These are phyloP conservation scores for Drosophila biarmipes DNA, from an alignment of 1,140 invertebrate species.

Conservation along the genomic window DNA sequence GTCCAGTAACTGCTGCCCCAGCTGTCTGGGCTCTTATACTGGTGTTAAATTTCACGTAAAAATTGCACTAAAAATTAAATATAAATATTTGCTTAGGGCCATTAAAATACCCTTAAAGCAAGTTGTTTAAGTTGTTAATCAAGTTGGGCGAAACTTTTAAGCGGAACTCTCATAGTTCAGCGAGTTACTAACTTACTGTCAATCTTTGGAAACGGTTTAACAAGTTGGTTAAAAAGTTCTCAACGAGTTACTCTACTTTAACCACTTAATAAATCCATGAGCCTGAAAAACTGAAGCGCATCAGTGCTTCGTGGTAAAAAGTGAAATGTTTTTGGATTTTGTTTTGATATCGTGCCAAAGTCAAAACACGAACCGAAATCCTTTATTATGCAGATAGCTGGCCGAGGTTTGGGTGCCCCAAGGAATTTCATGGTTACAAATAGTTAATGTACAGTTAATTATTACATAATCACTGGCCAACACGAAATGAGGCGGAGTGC, in stretches of 20 bases:
- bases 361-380: constrained; percentile 53
- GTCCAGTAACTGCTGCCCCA: constrained; percentile 29
- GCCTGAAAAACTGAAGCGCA: constrained; percentile 4
- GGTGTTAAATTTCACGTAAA: constrained; percentile 77
- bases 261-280: background rate
- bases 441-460: constrained; percentile 81
- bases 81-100: constrained; percentile 65
- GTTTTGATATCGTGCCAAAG: constrained; percentile 46
- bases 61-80: constrained; percentile 67
- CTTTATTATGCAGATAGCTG: constrained; percentile 50
- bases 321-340: constrained; percentile 16
- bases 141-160: background rate
- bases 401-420: constrained; percentile 15
- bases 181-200: constrained; percentile 3
- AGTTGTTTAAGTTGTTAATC: constrained; percentile 1
- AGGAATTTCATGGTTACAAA: constrained; percentile 81
- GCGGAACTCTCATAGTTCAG: constrained; percentile 2
- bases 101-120: constrained; percentile 45
- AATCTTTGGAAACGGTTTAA: constrained; percentile 7
- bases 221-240: background rate
- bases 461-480: constrained; percentile 74
- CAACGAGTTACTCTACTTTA: background rate
- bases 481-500: constrained; percentile 47
- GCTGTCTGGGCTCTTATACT: constrained; percentile 27
- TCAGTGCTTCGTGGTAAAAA: constrained; percentile 1